Base-by-base conservation (phyloP, 1,140 invertebrate species). In the Caenorhabditis tropicalis region DNA sequence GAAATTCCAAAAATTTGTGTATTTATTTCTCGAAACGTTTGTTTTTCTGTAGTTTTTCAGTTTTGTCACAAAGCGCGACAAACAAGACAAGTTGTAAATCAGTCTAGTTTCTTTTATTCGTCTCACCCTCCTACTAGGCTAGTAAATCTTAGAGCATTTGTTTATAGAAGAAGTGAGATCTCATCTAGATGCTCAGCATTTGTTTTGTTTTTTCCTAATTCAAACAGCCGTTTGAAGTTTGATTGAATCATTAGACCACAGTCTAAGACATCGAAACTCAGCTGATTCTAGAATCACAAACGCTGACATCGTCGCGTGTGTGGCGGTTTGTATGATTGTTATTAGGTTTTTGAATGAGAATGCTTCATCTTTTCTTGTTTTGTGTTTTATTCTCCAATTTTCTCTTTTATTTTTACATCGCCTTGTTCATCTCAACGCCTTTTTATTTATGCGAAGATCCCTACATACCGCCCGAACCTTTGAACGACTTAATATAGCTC, bases 291-390 rank as follows among this genome's bases (percentile, higher is more conserved):
- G 24, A 33, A 65, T 3, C 31, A 65, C 16, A n/a, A 33, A 27
- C 19, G 19, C 65, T 43, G n/a, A 43, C 65, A 74, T 24, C 33
- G 10, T 27, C 65, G 43, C 36, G 43, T 74, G 36, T n/a, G 43
- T 33, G 21, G 15, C 3, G 16, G 9, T 27, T 74, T 74, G 10
- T 74, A 74, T 74, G 65, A 46, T 74, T 74, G 65, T 74, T 74
- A 74, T 74, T 74, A 74, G 65, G 65, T 74, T 74, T 58, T 74
- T 24, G 36, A 74, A 74, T 46, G 36, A 74, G 36, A 10, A 43
- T 46, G 65, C 36, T 24, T 74, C 53, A 24, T 65, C 19, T 65
- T 65, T 33, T 74, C 29, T 74, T 46, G 19, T 74, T 33, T 36
- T n/a, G 33, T 65, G 53, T 65, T 24, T 27, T 21, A 74, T 31